Conservation (phyloP, 2,113 vertebrate species). For the Alethe diademata region DNA sequence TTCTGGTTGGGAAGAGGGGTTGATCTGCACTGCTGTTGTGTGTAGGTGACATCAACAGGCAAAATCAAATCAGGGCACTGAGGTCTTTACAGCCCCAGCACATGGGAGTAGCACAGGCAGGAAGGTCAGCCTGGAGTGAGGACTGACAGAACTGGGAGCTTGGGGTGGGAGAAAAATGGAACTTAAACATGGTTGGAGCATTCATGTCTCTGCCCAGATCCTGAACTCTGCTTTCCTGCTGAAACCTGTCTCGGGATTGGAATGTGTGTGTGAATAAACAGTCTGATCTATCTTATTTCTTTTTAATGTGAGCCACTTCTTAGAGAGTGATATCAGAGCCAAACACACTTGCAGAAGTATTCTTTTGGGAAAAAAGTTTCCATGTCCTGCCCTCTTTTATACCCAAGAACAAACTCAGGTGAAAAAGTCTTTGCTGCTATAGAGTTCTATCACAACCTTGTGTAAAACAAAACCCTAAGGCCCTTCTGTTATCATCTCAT, state of each 20-base stretch:
- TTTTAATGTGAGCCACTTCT: not conserved
- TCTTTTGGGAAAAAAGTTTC: not conserved
- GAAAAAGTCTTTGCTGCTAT: not conserved
- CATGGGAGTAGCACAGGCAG: not conserved
- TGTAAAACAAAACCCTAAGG: not conserved
- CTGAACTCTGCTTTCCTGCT: not conserved
- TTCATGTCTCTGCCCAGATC: not conserved
- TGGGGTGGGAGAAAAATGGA: not conserved
- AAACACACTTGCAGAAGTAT: not conserved
- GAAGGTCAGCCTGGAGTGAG: not conserved
- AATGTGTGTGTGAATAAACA: not conserved
- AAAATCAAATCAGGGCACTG: not conserved
- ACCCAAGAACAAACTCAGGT: not conserved
- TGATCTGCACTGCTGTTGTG: not conserved
- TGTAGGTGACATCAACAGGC: not conserved
- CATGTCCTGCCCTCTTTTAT: not conserved
- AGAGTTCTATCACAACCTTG: not conserved
- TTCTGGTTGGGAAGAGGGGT: not conserved
- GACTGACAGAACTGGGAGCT: rapidly evolving
- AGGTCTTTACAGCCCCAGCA: not conserved
- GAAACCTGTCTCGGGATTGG: not conserved
- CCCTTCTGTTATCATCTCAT: not conserved
- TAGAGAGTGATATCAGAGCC: rapidly evolving
- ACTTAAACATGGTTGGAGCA: not conserved
- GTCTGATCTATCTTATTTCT: not conserved